Evolutionary conservation across 2,888 invertebrate genomes (phyloP), one percentile per base, ranked within the genome.

Genomic region (Eremobia ochroleuca): DNA sequence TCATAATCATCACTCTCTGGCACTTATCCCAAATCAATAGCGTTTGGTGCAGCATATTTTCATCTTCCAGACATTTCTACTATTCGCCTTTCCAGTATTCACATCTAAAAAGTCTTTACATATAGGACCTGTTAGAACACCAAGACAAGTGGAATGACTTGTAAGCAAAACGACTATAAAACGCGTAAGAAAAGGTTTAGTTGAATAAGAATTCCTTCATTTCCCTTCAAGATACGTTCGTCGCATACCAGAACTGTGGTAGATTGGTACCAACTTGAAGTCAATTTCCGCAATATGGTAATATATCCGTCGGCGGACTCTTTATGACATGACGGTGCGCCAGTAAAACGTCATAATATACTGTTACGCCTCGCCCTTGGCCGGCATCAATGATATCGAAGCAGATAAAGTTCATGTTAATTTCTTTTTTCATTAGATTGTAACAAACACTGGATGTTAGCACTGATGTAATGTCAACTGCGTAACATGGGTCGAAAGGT

Each of bases 361-460:
- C 58, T 72, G 67, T 85, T 76, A 71, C 31, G 55, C 58, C 37
- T 76, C 49, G 77, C 43, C 81, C 81, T 86, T 86, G 86, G 74
- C 76, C 72, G 8, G 37, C 6, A 59, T n/a, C 34, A 31, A 61
- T 76, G 70, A 77, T 73, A 72, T 65, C 68, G 43, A 25, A 61
- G 18, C n/a, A 11, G 52, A 75, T 72, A 46, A 61, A 58, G 6
- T 65, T 13, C 21, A 13, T 6, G 34, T 79, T 40, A 87, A 8
- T 73, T 28, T 64, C 25, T 46, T 6, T 18, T 15, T 9, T n/a
- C 21, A 81, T 70, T 72, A 37, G 18, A 81, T 9, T 66, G 70
- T 73, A 78, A 68, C 66, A 64, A 25, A 28, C 1, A 9, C 15
- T 31, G 4, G 9, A 9, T 31, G 25, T 31, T 0, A 15, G 58